These are phyloP conservation scores for Phyllopteryx taeniolatus DNA, from an alignment of 2,113 vertebrate species.

Conservation along the genomic window DNA sequence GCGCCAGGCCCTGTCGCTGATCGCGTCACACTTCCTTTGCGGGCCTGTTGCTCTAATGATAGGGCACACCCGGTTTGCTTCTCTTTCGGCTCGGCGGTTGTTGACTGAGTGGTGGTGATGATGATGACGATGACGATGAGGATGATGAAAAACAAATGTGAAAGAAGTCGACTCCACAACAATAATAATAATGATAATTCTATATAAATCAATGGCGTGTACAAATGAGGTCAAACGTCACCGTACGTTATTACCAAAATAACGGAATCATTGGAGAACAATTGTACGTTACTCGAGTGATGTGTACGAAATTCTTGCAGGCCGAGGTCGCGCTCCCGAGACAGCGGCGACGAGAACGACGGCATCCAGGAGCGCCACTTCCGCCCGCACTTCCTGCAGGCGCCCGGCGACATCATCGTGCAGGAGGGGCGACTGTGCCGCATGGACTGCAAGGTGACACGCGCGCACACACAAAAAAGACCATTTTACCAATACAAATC, in stretches of 20 bases:
- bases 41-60: constrained; percentile 23
- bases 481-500: neutral
- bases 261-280: neutral
- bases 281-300: neutral
- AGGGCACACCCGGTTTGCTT: constrained; percentile 42
- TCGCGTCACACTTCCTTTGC: constrained; percentile 17
- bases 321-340: constrained; percentile 91
- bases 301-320: constrained; percentile 55
- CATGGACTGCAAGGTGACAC: constrained; percentile 95
- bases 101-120: neutral
- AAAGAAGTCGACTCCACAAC: neutral
- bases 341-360: constrained; percentile 94
- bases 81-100: neutral
- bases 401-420: constrained; percentile 92
- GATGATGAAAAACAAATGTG: neutral
- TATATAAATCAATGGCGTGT: too few relatives aligned
- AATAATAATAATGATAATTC: too few relatives aligned
- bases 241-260: neutral
- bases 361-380: constrained; percentile 98
- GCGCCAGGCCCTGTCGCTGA: constrained; percentile 16
- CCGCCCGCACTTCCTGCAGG: constrained; percentile 97
- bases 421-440: constrained; percentile 94
- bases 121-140: neutral
- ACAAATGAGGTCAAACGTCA: neutral
- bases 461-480: neutral